These are phyloP conservation scores for Girardinichthys multiradiatus DNA, from an alignment of 2,113 vertebrate genomes.

Conservation along the genomic window DNA sequence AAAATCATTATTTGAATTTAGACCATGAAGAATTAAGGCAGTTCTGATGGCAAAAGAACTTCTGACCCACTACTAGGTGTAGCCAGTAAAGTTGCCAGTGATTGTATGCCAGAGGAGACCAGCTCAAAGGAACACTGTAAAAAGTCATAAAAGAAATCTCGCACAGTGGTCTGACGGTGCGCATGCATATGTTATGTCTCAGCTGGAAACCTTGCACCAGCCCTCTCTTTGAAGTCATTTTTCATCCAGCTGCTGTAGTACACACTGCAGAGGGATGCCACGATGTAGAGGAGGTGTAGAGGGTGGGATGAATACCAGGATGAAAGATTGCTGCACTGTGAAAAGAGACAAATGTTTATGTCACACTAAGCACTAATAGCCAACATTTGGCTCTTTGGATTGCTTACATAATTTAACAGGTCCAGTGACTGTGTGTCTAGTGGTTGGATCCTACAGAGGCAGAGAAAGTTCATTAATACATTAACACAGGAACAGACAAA, in stretches of 20 bases:
- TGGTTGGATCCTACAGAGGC: slow-evolving; percentile 9
- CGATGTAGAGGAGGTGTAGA: slow-evolving; percentile 6
- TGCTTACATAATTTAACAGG: slow-evolving; percentile 25
- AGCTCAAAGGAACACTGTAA: slow-evolving; percentile 27
- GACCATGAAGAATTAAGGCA: background rate
- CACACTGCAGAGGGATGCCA: slow-evolving; percentile 65
- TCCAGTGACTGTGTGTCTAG: slow-evolving; percentile 13
- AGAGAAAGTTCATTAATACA: slow-evolving; percentile 16
- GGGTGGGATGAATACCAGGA: slow-evolving; percentile 27
- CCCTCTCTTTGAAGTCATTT: slow-evolving; percentile 64
- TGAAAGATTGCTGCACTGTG: slow-evolving; percentile 13
- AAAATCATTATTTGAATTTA: background rate
- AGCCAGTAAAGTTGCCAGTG: background rate
- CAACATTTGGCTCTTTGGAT: slow-evolving; percentile 8
- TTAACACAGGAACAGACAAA: slow-evolving; percentile 46
- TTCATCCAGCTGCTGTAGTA: slow-evolving; percentile 72
- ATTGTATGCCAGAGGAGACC: slow-evolving; percentile 38
- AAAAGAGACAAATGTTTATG: slow-evolving; percentile 23
- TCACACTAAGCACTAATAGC: slow-evolving; percentile 5
- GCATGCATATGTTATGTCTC: slow-evolving; percentile 44
- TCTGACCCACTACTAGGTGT: background rate
- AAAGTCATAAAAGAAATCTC: slow-evolving; percentile 30
- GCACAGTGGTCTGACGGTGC: slow-evolving; percentile 53
- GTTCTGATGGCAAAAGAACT: background rate
- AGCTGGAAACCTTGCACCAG: slow-evolving; percentile 67